Conservation (phyloP, 1,140 invertebrate genomes). For the Diachasma alloeum region DNA sequence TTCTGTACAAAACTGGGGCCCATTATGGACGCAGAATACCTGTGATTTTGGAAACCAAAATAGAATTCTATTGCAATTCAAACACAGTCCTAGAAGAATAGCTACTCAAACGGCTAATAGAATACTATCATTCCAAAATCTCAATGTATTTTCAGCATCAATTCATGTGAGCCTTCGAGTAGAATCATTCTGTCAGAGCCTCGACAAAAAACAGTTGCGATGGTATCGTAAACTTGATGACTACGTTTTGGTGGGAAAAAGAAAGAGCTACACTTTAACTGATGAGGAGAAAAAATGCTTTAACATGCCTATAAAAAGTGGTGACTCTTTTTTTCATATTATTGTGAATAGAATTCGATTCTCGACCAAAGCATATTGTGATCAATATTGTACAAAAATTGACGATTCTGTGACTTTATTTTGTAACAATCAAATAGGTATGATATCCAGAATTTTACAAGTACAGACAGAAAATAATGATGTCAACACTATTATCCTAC, state of each 20-base stretch:
- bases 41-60: slow-evolving; percentile 33
- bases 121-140: slow-evolving; percentile 25
- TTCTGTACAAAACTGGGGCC: slow-evolving; percentile 31
- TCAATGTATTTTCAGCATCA: background rate
- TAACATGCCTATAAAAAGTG: background rate
- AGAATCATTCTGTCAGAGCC: slow-evolving; percentile 20
- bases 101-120: slow-evolving; percentile 24
- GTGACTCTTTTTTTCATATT: slow-evolving; percentile 19
- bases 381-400: slow-evolving; percentile 23
- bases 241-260: background rate
- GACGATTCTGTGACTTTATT: slow-evolving; percentile 20
- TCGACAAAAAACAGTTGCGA: slow-evolving; percentile 18
- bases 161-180: background rate
- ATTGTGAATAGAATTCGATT: slow-evolving; percentile 20
- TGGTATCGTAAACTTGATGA: background rate
- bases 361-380: slow-evolving; percentile 7
- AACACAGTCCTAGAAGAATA: slow-evolving; percentile 19
- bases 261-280: background rate
- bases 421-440: background rate
- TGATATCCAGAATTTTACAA: slow-evolving; percentile 11
- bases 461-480: background rate
- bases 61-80: slow-evolving; percentile 25
- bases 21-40: slow-evolving; percentile 27
- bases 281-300: slow-evolving; percentile 3
- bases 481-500: slow-evolving; percentile 11